Base-by-base conservation (phyloP, 2,797 vertebrate species). In the Karalla daura region DNA sequence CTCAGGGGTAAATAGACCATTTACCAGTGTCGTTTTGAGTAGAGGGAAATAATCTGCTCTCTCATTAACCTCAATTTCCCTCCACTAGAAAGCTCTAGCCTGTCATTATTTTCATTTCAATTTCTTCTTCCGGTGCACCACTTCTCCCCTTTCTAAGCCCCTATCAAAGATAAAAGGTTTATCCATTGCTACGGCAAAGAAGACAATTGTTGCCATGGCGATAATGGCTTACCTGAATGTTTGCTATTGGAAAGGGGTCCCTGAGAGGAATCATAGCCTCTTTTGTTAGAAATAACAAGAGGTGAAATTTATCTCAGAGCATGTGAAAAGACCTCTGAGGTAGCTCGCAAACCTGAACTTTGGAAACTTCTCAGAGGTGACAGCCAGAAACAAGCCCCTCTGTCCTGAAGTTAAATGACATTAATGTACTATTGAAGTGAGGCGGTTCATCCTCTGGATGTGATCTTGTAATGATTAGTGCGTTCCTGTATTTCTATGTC, bases 1-100 rank as follows among this genome's bases (percentile, higher is more conserved):
- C 24, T 46, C 27, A 1, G 18, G 24, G 41, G 39, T 63, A 30
- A 65, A 68, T 25, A 58, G 53, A 62, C 37, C 32, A 53, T 59
- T 70, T 60, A 54, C 21, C 15, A 36, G 21, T 36, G 12, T 13
- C 9, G 3, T 33, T 69, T 7, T 5, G 36, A 50, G 32, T 35
- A 46, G 21, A 55, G 30, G 20, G n/a, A 61, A 55, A 59, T 62
- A 37, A 71, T 69, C 50, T 49, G 30, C 36, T 50, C 50, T 67
- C 46, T 77, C 50, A 69, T 80, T 72, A 74, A 77, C 52, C 52
- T 44, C 50, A 63, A 69, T 80, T 77, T 66, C 56, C 21, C 63
- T 3, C 20, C 25, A 39, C 1, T 5, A 60, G 49, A 53, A n/a
- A 24, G 41, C 50, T 45, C 36, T 43, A 59, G 37, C 21, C 18